Evolutionary conservation across 1,140 invertebrate genomes (phyloP).

Genomic region (Drosophila sproati): DNA sequence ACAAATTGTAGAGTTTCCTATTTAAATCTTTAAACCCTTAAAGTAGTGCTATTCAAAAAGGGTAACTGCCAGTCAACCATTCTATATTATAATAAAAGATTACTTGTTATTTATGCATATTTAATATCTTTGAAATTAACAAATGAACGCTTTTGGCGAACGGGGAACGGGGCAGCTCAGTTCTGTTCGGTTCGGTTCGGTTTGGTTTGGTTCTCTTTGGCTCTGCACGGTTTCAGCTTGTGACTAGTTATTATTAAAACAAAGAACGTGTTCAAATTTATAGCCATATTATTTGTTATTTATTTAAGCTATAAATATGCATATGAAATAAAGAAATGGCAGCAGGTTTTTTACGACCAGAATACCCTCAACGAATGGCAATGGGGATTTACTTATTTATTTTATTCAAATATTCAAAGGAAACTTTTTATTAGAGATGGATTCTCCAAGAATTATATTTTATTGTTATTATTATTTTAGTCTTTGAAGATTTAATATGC

Average conservation of each 20-base stretch:
- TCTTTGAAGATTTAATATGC: too few relatives aligned
- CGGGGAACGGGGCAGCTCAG: too few relatives aligned
- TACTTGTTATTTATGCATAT: slow-evolving; percentile 75
- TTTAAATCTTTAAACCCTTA: background rate
- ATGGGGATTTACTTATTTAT: background rate
- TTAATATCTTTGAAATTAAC: slow-evolving; percentile 67
- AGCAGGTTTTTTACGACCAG: slow-evolving; percentile 63
- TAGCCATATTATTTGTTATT: slow-evolving; percentile 81
- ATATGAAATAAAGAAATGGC: slow-evolving; percentile 74
- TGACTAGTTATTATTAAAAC: slow-evolving; percentile 71
- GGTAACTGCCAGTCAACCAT: background rate
- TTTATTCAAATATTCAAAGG: background rate
- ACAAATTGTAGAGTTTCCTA: too few relatives aligned
- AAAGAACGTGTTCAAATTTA: slow-evolving; percentile 79
- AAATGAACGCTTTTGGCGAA: slow-evolving; percentile 21
- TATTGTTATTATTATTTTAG: too few relatives aligned
- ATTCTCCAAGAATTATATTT: too few relatives aligned
- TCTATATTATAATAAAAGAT: background rate
- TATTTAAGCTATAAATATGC: slow-evolving; percentile 83
- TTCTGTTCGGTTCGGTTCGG: background rate
- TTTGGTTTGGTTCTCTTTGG: background rate
- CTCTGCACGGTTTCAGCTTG: slow-evolving; percentile 17
- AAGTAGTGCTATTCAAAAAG: background rate
- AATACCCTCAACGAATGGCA: slow-evolving; percentile 13
- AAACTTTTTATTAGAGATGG: background rate